A percentile compares a stretch with the other conserved stretches of the same genome.
These are phyloP conservation scores for Copsychus sechellarum DNA, from an alignment of 2,113 vertebrate genomes.

Conservation along the genomic window DNA sequence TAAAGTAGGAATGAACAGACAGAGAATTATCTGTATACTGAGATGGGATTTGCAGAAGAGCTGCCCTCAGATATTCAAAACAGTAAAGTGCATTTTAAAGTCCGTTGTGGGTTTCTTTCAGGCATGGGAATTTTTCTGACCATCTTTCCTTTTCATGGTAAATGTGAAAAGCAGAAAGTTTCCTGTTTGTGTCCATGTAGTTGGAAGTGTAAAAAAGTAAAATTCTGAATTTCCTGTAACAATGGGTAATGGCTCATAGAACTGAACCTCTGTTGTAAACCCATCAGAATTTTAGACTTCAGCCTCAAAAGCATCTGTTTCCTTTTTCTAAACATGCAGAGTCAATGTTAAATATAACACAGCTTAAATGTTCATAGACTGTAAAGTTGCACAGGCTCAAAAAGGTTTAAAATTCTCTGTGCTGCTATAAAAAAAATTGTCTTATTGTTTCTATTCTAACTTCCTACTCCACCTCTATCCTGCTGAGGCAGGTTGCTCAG, in stretches of 20 bases:
- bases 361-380: neutral
- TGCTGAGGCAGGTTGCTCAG: rapidly evolving
- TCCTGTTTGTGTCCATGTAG: neutral
- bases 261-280: neutral
- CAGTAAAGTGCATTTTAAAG: neutral
- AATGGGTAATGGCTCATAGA: neutral
- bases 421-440: neutral
- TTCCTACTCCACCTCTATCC: neutral
- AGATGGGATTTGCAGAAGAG: neutral
- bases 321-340: no score
- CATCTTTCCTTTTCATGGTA: neutral
- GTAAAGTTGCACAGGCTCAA: neutral
- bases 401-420: neutral
- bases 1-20: neutral
- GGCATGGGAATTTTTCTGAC: neutral
- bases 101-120: neutral
- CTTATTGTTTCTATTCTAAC: neutral
- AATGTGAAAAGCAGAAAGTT: neutral
- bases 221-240: neutral
- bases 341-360: neutral
- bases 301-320: neutral
- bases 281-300: neutral
- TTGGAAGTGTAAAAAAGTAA: neutral
- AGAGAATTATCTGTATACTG: neutral
- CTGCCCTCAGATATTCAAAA: neutral